A percentile compares a stretch with the other conserved stretches of the same genome.
phyloP scores from a whole-genome alignment of 2,888 invertebrate genomes.

The Dynastes hyllus region DNA sequence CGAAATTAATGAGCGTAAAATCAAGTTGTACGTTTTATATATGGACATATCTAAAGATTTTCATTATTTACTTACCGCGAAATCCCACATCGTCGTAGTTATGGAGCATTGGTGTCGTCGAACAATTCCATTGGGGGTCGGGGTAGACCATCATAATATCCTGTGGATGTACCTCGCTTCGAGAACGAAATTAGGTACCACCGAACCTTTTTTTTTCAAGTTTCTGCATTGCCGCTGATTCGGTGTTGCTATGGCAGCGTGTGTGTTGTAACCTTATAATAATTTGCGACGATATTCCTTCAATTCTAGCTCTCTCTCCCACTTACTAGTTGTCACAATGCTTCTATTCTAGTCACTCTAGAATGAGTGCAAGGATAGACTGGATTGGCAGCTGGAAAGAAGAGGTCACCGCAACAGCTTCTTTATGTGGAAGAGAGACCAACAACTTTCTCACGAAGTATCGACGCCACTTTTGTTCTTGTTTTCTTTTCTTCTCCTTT shows the following conservation, averaged over 20 bases:
- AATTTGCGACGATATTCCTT: constrained; percentile 60
- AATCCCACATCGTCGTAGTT: constrained; percentile 79
- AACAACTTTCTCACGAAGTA: constrained; percentile 37
- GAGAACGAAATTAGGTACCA: constrained; percentile 60
- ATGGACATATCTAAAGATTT: background rate
- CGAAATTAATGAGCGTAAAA: background rate
- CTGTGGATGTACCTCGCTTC: constrained; percentile 30
- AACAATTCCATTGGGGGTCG: constrained; percentile 75
- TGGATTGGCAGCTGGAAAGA: constrained; percentile 58
- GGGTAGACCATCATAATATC: constrained; percentile 76
- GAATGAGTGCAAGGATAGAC: constrained; percentile 52
- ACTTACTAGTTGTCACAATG: constrained; percentile 56
- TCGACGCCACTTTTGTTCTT: constrained; percentile 42
- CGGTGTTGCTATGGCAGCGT: constrained; percentile 55
- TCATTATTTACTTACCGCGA: constrained; percentile 73
- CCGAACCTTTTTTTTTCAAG: constrained; percentile 61
- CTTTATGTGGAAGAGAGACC: constrained; percentile 62
- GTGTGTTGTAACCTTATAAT: constrained; percentile 52
- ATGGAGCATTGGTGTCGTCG: constrained; percentile 75
- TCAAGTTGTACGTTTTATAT: no score
- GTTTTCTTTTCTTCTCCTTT: constrained; percentile 22
- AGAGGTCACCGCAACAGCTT: constrained; percentile 59
- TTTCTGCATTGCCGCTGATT: constrained; percentile 61
- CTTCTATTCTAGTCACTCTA: constrained; percentile 47
- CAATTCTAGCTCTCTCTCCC: constrained; percentile 59